Percentiles rank a stretch among this genome's conserved stretches.
Evolutionary conservation across 2,888 invertebrate species (phyloP).

Genomic region (Scaptomyza caliginosa): DNA sequence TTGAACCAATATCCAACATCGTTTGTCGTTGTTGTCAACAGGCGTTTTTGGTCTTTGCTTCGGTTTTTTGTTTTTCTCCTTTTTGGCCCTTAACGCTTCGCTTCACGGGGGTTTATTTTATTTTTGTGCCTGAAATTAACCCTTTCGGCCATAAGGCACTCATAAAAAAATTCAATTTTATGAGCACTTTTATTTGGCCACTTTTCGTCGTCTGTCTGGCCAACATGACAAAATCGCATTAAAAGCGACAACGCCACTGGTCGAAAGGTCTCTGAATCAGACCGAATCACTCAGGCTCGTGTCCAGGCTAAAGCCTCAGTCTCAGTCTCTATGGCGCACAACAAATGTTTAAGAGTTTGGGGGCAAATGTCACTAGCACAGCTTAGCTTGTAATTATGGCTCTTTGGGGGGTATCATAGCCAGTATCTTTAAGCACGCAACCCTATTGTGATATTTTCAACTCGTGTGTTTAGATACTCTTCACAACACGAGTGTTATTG

Average conservation of each 20-base stretch:
- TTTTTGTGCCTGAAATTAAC: slow-evolving; percentile 58
- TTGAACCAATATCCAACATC: slow-evolving; percentile 38
- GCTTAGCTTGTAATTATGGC: slow-evolving; percentile 41
- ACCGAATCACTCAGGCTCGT: slow-evolving; percentile 40
- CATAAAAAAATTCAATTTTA: slow-evolving; percentile 80
- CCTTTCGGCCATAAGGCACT: slow-evolving; percentile 63
- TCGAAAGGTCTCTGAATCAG: slow-evolving; percentile 41
- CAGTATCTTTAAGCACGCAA: slow-evolving; percentile 26
- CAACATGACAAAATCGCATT: slow-evolving; percentile 65
- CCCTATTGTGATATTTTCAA: background rate
- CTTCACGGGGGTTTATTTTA: slow-evolving; percentile 46
- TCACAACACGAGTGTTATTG: background rate
- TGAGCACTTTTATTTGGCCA: slow-evolving; percentile 75
- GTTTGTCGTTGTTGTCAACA: background rate
- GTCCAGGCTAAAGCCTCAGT: no score
- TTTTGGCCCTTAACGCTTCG: slow-evolving; percentile 45
- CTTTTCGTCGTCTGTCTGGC: slow-evolving; percentile 50
- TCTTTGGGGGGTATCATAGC: slow-evolving; percentile 12
- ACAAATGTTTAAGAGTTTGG: background rate
- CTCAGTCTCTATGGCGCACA: no score
- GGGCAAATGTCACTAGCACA: slow-evolving; percentile 23
- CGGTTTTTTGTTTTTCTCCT: no score
- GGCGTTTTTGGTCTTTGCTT: slow-evolving; percentile 46
- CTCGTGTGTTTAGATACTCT: slow-evolving; percentile 5
- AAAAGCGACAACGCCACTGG: slow-evolving; percentile 43